Evolutionary conservation across 2,797 vertebrate species (phyloP).

Genomic region (Aphelocoma californica): DNA sequence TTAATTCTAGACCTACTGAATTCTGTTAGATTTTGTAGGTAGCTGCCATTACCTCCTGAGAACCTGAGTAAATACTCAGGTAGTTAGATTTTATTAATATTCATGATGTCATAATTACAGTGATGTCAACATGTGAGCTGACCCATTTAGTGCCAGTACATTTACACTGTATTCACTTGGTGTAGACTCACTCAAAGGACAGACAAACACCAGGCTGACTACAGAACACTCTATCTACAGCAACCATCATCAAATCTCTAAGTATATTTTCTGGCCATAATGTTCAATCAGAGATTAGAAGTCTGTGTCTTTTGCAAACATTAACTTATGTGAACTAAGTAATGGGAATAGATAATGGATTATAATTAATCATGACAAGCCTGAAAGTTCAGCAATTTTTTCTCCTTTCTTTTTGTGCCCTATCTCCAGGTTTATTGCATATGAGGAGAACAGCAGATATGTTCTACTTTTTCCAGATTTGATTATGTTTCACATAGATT

Average conservation of each 20-base stretch:
- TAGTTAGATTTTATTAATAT: not conserved
- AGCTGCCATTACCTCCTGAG: not conserved
- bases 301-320: not conserved
- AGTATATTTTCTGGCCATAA: not conserved
- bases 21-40: not conserved
- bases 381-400: not conserved
- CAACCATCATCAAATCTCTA: not conserved
- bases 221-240: not conserved
- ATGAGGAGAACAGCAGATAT: not conserved
- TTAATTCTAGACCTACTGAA: not conserved
- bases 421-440: not conserved
- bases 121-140: not conserved
- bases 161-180: not conserved
- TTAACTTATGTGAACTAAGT: not conserved
- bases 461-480: not conserved
- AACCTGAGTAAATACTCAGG: not conserved
- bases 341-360: not conserved
- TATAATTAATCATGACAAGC: not conserved
- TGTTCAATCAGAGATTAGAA: not conserved
- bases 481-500: not conserved
- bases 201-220: not conserved
- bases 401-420: not conserved
- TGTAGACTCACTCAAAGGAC: not conserved
- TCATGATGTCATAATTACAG: not conserved
- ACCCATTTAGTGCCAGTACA: not conserved